phyloP scores from a whole-genome alignment of 2,113 vertebrate genomes.

The Rattus rattus region DNA sequence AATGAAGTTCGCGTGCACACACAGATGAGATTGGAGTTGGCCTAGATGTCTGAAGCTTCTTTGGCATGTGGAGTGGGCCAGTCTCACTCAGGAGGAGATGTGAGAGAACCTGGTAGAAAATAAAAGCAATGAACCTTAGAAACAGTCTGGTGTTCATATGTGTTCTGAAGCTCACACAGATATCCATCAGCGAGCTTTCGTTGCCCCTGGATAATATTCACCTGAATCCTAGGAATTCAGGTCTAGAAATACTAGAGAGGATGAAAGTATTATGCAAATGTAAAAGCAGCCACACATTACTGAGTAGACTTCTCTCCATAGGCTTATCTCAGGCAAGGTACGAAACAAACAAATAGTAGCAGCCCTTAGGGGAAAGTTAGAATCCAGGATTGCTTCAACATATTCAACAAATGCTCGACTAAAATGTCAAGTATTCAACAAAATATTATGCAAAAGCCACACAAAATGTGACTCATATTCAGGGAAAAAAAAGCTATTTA shows the following conservation, averaged over 20 bases:
- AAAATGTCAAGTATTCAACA: slow-evolving; percentile 29
- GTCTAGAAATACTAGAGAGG: background rate
- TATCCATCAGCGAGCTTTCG: background rate
- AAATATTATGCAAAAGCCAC: background rate
- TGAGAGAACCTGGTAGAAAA: background rate
- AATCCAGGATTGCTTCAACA: background rate
- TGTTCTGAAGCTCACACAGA: background rate
- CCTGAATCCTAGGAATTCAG: background rate
- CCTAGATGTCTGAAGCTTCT: fast-evolving
- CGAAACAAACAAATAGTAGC: background rate
- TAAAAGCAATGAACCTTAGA: background rate
- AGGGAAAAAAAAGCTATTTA: background rate
- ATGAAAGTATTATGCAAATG: background rate
- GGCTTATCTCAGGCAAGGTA: background rate
- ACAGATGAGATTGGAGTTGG: background rate
- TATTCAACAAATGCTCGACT: background rate
- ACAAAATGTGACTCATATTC: background rate
- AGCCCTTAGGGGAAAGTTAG: background rate
- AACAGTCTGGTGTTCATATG: background rate
- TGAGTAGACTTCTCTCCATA: background rate
- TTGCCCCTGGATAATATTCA: background rate
- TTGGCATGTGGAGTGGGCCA: background rate
- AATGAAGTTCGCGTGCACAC: background rate
- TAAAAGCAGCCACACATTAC: background rate
- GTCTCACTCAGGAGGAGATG: background rate